phyloP scores from a whole-genome alignment of 2,113 vertebrate genomes.

The Sardina pilchardus region DNA sequence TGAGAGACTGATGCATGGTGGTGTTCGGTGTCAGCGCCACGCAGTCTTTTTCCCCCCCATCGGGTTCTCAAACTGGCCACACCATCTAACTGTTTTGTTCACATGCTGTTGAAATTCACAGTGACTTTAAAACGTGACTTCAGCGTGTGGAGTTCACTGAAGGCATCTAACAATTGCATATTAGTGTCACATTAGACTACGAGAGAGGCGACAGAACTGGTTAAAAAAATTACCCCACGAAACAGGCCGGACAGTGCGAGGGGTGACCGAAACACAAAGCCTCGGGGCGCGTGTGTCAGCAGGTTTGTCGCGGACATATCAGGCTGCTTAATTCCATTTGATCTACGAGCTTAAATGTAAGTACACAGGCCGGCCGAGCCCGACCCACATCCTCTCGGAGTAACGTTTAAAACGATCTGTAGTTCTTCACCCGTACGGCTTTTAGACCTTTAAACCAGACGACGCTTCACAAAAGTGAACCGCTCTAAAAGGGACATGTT shows the following conservation, averaged over 20 bases:
- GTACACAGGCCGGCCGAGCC: constrained; percentile 54
- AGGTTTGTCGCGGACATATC: constrained; percentile 68
- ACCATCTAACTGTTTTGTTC: background rate
- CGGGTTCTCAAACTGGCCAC: background rate
- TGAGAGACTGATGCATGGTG: background rate
- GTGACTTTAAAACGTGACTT: background rate
- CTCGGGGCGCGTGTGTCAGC: constrained; percentile 72
- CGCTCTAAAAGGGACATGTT: background rate
- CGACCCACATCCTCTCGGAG: constrained; percentile 52
- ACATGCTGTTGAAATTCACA: background rate
- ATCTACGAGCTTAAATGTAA: constrained; percentile 74
- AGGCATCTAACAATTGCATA: background rate
- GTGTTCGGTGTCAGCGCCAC: background rate
- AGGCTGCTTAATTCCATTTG: constrained; percentile 77
- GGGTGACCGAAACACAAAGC: constrained; percentile 60
- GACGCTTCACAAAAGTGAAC: background rate
- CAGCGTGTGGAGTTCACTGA: background rate
- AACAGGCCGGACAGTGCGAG: background rate
- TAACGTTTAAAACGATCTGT: constrained; percentile 25
- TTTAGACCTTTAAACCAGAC: constrained; percentile 31
- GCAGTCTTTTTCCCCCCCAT: background rate
- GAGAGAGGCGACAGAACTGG: background rate
- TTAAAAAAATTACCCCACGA: background rate
- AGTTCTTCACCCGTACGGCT: constrained; percentile 53
- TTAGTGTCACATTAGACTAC: background rate